Base-by-base conservation (phyloP, 2,888 invertebrate genomes). In the Amblyteles armatorius region DNA sequence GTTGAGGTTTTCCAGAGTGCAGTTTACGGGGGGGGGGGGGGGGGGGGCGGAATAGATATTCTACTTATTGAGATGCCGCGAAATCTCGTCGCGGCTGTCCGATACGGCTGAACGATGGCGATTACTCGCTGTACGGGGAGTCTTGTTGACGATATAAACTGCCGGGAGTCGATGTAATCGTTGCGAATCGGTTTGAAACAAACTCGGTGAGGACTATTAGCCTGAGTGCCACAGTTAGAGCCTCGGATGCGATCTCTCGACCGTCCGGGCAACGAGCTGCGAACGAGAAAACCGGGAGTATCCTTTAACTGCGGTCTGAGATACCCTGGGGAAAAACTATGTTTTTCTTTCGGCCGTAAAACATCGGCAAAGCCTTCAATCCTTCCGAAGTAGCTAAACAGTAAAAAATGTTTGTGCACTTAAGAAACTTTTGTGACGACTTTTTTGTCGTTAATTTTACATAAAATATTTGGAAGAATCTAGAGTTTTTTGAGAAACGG, bases 61-160 rank as follows among this genome's bases (percentile, higher is more conserved):
- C 55, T n/a, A 55, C 22, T 65, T 26, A 79, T 67, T 65, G 65
- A 63, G 68, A 80, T 80, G 55, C 76, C 52, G 80, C 60, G 77
- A 74, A 83, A 83, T 79, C 76, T 74, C 79, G 79, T 69, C 78
- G 73, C 74, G 55, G 60, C 78, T 36, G 65, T 48, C 67, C 72
- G 76, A 65, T 82, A 77, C 85, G 52, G 78, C 72, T 79, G 83
- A 83, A 81, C 73, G 81, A 78, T 63, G 50, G 74, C 86, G 84
- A 84, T 86, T 86, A 84, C 76, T 68, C 26, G 36, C 52, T 40
- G 65, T 67, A 40, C 57, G 26, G 7, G 65, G 78, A 76, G 79
- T 79, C 78, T 78, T 82, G 67, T 63, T 68, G 19, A 48, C 57
- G 57, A 50, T 79, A 55, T 44, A 79, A 67, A 67, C 40, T 72